These are phyloP conservation scores for Aspidapion aeneum DNA, from an alignment of 2,888 invertebrate species.

Conservation along the genomic window DNA sequence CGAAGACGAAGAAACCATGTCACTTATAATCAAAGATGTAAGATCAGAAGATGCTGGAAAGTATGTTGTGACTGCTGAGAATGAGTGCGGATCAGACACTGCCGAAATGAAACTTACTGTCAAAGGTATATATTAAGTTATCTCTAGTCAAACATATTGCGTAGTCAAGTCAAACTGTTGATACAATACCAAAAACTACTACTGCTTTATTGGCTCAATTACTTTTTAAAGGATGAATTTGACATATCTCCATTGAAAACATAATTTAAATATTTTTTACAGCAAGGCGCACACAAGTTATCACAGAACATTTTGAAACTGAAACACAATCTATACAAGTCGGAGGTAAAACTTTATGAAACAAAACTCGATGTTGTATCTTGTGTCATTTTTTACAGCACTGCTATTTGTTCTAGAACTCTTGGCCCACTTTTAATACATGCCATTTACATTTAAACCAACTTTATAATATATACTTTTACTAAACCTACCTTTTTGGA, in stretches of 20 bases:
- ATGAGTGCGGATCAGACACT: conserved; percentile 78
- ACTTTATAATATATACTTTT: no score
- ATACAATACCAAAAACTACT: conserved; percentile 4
- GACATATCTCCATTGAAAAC: conserved; percentile 7
- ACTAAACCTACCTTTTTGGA: no score
- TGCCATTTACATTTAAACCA: no score
- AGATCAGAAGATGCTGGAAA: conserved; percentile 76
- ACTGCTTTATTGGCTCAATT: no score
- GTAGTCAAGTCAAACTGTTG: neutral
- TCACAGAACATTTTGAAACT: conserved; percentile 19
- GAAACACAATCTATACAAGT: conserved; percentile 16
- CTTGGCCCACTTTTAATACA: no score
- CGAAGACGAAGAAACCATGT: conserved; percentile 87
- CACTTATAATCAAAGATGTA: conserved; percentile 85
- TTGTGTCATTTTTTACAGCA: neutral
- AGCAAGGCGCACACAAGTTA: conserved; percentile 16
- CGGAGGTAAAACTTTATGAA: conserved; percentile 12
- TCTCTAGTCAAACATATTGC: conserved; percentile 2
- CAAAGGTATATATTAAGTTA: conserved; percentile 49
- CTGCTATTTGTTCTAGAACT: neutral
- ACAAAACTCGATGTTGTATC: neutral
- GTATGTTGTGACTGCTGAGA: conserved; percentile 77
- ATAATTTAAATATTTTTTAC: conserved; percentile 12
- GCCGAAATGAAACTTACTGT: conserved; percentile 73
- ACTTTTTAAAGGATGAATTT: neutral